phyloP scores from a whole-genome alignment of 2,113 vertebrate species.

The Acrocephalus kingi region DNA sequence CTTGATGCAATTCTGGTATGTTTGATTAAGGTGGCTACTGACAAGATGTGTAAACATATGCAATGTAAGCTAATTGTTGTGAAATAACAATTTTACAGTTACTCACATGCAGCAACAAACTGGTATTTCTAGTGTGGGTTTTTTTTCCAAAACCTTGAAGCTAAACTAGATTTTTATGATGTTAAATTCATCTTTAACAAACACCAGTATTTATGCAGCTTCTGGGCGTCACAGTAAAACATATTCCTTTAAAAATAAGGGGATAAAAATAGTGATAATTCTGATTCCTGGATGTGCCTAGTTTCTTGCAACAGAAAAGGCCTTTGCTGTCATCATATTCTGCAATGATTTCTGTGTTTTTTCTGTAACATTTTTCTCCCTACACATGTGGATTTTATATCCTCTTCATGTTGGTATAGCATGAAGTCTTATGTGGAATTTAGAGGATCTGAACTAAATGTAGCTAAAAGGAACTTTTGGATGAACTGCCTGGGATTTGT shows the following conservation, averaged over 20 bases:
- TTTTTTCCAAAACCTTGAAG: neutral
- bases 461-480: constrained; percentile 76
- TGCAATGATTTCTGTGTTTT: constrained; percentile 61
- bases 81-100: neutral
- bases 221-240: neutral
- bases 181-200: neutral
- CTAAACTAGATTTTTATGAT: neutral
- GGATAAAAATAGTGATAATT: neutral
- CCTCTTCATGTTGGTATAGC: constrained; percentile 60
- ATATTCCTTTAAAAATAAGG: neutral
- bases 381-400: constrained; percentile 63
- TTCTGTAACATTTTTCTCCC: constrained; percentile 53
- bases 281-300: neutral
- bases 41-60: neutral
- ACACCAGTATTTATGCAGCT: neutral
- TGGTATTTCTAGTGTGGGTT: neutral
- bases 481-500: constrained; percentile 73
- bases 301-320: constrained; percentile 12
- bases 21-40: neutral
- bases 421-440: constrained; percentile 69
- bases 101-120: neutral
- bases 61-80: neutral
- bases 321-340: constrained; percentile 18
- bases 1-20: neutral
- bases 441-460: constrained; percentile 77